Evolutionary conservation across 2,888 invertebrate species (phyloP).

Genomic region (Hypomecis atomaria): DNA sequence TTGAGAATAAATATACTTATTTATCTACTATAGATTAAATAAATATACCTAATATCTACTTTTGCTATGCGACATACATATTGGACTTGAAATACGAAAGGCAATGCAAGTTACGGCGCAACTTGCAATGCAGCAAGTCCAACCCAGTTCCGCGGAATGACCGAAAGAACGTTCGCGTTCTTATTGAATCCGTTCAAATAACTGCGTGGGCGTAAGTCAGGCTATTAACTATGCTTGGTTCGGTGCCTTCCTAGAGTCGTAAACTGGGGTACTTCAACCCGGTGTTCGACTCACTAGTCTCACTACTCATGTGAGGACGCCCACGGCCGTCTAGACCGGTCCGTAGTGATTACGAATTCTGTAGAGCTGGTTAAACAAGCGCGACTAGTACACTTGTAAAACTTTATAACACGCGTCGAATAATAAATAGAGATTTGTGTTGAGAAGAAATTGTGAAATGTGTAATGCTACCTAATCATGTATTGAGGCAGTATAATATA

Average conservation of each 20-base stretch:
- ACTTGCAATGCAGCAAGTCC: background rate
- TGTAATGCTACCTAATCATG: background rate
- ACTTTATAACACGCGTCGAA: constrained; percentile 19
- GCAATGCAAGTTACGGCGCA: no score
- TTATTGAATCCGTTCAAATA: background rate
- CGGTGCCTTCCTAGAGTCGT: constrained; percentile 11
- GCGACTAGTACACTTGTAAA: constrained; percentile 22
- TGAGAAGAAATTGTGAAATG: constrained; percentile 1
- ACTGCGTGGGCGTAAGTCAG: constrained; percentile 11
- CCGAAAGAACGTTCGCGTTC: background rate
- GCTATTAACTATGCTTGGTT: background rate
- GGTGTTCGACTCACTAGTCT: constrained; percentile 12
- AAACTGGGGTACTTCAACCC: constrained; percentile 29
- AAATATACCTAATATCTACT: no score
- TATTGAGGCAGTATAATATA: background rate
- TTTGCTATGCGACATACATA: no score
- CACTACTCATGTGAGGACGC: constrained; percentile 36
- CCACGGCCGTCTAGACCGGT: constrained; percentile 44
- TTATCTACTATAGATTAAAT: no score
- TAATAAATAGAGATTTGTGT: constrained; percentile 15
- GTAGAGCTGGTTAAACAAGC: constrained; percentile 40
- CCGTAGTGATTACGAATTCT: constrained; percentile 39
- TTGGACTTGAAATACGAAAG: no score
- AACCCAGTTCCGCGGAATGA: background rate
- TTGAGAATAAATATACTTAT: no score